Evolutionary conservation across 2,888 invertebrate genomes (phyloP), one percentile per base, ranked within the genome.

Genomic region (Mechanitis mazaeus): DNA sequence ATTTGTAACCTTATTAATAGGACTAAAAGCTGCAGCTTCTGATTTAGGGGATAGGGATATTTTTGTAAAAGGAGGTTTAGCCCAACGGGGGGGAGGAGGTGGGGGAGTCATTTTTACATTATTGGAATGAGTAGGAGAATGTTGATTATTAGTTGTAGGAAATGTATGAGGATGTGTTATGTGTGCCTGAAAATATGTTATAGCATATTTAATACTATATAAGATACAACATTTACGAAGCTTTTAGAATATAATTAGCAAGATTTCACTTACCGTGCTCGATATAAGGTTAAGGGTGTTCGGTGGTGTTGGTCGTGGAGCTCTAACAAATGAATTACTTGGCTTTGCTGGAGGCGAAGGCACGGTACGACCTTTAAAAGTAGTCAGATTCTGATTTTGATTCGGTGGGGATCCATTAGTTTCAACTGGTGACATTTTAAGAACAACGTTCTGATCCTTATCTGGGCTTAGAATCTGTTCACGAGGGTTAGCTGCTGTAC

Each of bases 41-140:
- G 81, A 80, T 75, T 86, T 85, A n/a, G 90, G 87, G 31, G 91
- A 90, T 61, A 86, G 66, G 59, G 87, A 83, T 66, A 85, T 85
- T 69, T 92, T 90, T 35, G 90, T 86, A 33, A 91, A 90, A 2
- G 91, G 91, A 0, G 96, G 95, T 79, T 96, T 96, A 0, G 95
- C 94, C 95, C 96, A 96, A 73, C 96, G 91, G 12, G 96, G 94
- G 0, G 96, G 96, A 0, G 96, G 96, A 0, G 95, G 95, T 5
- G 96, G 96, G 1, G 96, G 96, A 45, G 94, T 94, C 55, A 85
- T 91, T 79, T 90, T 90, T 55, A 80, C 74, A 66, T 72, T 80
- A 64, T 75, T 80, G 55, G 69, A 58, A 68, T 78, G 85, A 65
- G 82, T 87, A 69, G 87, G 89, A 69, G 89, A 90, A 68, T 83